A percentile compares a stretch with the other conserved stretches of the same genome.
Evolutionary conservation across 2,888 invertebrate genomes (phyloP).

Genomic region (Listrodromus nycthemerus): DNA sequence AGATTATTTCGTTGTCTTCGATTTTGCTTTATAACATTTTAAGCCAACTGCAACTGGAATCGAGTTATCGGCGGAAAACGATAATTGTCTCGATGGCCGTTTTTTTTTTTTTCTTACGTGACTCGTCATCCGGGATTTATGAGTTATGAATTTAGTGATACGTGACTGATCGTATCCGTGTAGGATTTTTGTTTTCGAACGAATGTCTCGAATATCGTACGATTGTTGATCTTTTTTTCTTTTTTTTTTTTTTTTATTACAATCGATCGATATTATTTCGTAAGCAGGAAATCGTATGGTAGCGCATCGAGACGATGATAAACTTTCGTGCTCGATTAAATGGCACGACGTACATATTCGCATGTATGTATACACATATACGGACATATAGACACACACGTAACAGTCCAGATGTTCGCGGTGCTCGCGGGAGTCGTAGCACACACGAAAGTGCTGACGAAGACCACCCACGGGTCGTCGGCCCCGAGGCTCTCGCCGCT

Average conservation of each 20-base stretch:
- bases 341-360: constrained; percentile 56
- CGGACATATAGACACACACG: constrained; percentile 43
- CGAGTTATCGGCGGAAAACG: background rate
- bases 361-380: constrained; percentile 55
- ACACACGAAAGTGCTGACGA: constrained; percentile 71
- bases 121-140: background rate
- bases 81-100: background rate
- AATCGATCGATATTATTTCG: constrained; percentile 45
- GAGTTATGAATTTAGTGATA: constrained; percentile 14
- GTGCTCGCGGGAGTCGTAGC: constrained; percentile 59
- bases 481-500: constrained; percentile 69
- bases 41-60: background rate
- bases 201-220: constrained; percentile 13
- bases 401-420: constrained; percentile 66
- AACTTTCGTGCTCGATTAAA: constrained; percentile 59
- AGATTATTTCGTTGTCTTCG: background rate
- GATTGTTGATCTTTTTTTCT: constrained; percentile 20
- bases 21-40: background rate
- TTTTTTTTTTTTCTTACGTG: background rate
- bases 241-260: constrained; percentile 3
- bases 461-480: constrained; percentile 71
- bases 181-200: constrained; percentile 8
- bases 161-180: background rate
- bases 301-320: constrained; percentile 38
- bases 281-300: constrained; percentile 58